Percentiles rank a stretch among this genome's conserved stretches.
phyloP scores from a whole-genome alignment of 2,113 vertebrate species.

The Phylloscopus trochiloides region DNA sequence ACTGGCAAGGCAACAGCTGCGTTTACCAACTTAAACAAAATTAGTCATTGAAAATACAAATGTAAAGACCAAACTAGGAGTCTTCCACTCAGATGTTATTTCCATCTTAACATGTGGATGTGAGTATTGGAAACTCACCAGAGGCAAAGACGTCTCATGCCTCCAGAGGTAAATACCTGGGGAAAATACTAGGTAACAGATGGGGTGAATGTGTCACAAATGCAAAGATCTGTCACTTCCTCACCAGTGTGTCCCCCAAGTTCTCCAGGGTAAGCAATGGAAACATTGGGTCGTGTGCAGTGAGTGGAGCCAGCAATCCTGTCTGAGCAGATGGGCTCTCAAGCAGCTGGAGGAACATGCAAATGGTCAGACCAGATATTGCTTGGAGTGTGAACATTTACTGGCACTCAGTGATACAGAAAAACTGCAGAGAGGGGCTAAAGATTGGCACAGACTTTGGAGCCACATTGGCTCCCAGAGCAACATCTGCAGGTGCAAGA shows the following conservation, averaged over 20 bases:
- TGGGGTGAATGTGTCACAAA: not conserved
- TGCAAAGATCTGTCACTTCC: not conserved
- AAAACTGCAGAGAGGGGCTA: not conserved
- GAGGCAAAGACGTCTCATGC: not conserved
- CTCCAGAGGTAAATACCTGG: slow-evolving; percentile 44
- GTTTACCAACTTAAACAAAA: slow-evolving; percentile 69
- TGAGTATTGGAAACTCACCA: slow-evolving; percentile 48
- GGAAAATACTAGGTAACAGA: slow-evolving; percentile 16
- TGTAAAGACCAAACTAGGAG: slow-evolving; percentile 56
- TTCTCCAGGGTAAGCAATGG: not conserved
- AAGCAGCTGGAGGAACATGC: slow-evolving; percentile 32
- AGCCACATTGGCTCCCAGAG: not conserved
- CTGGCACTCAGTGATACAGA: not conserved
- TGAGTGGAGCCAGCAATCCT: not conserved
- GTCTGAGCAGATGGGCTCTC: slow-evolving; percentile 26
- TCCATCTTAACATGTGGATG: slow-evolving; percentile 65
- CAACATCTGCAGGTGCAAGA: not conserved
- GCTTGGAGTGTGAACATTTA: not conserved
- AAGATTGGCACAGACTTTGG: not conserved
- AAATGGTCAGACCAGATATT: slow-evolving; percentile 37
- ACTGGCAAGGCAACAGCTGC: slow-evolving; percentile 67
- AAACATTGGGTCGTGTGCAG: not conserved
- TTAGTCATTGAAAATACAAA: slow-evolving; percentile 68
- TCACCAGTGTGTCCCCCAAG: not conserved
- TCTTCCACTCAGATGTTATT: slow-evolving; percentile 56